A percentile compares a stretch with the other conserved stretches of the same genome.
These are phyloP conservation scores for Rhorus exstirpatorius DNA, from an alignment of 2,888 invertebrate genomes.

Conservation along the genomic window DNA sequence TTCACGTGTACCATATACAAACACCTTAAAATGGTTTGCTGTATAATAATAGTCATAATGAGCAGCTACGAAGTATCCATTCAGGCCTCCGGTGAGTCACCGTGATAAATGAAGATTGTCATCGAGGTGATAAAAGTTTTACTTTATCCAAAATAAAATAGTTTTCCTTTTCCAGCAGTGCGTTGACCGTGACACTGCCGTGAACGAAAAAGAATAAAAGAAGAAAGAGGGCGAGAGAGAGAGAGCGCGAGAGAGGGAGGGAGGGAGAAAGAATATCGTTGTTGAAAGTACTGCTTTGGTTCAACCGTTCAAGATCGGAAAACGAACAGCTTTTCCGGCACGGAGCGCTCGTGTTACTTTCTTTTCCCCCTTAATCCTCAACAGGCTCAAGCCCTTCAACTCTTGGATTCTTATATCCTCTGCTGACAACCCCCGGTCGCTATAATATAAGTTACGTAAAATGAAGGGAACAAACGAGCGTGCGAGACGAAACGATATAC, in stretches of 20 bases:
- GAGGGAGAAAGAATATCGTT: conserved; percentile 5
- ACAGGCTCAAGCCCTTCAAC: conserved; percentile 51
- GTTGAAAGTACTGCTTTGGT: conserved; percentile 24
- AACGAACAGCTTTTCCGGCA: conserved; percentile 62
- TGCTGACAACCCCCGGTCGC: conserved; percentile 34
- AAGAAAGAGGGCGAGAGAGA: background rate
- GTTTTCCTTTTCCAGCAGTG: conserved; percentile 72
- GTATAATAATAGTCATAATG: conserved; percentile 28
- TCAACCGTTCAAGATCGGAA: conserved; percentile 64
- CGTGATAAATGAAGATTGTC: conserved; percentile 60
- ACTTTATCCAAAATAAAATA: no score
- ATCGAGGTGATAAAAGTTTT: no score
- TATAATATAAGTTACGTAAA: conserved; percentile 52
- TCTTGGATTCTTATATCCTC: conserved; percentile 37
- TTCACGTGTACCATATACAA: background rate
- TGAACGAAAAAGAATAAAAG: background rate
- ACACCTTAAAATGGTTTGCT: background rate
- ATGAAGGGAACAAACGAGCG: conserved; percentile 56
- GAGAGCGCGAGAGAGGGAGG: background rate
- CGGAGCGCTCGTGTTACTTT: conserved; percentile 41
- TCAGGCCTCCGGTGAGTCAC: conserved; percentile 1
- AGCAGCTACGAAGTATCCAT: conserved; percentile 34
- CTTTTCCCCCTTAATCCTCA: conserved; percentile 34
- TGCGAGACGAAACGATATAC: conserved; percentile 26
- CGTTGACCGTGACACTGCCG: conserved; percentile 33